These are phyloP conservation scores for Monodelphis domestica DNA, from an alignment of 2,797 vertebrate genomes.

Conservation along the genomic window DNA sequence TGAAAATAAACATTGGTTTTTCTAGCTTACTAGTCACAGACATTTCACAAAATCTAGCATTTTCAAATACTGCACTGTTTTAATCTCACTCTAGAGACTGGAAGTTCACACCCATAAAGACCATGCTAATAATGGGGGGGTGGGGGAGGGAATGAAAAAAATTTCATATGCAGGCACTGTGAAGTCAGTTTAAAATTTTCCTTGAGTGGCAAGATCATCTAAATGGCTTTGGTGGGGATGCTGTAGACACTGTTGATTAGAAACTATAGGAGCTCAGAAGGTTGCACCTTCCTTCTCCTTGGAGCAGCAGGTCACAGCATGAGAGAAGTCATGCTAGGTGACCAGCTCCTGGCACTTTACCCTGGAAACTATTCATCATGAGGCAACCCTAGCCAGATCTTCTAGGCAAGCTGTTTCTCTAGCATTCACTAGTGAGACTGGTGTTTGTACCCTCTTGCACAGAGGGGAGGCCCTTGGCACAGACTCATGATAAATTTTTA, in stretches of 20 bases:
- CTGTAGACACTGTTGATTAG: not conserved
- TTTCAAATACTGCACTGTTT: not conserved
- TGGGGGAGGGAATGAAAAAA: too few species aligned
- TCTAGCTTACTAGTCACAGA: not conserved
- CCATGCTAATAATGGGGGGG: rapidly evolving
- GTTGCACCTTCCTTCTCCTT: not conserved
- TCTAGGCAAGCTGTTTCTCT: not conserved
- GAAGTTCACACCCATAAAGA: not conserved
- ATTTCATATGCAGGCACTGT: not conserved
- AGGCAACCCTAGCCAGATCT: not conserved
- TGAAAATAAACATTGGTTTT: not conserved
- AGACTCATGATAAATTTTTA: not conserved
- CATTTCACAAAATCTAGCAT: not conserved
- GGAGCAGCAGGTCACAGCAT: not conserved
- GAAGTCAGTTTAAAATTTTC: not conserved
- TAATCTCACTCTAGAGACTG: too few species aligned
- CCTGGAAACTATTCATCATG: not conserved
- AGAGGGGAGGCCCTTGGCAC: not conserved
- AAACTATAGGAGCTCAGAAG: rapidly evolving
- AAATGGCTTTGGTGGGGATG: too few species aligned
- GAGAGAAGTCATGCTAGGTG: not conserved
- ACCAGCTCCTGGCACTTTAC: not conserved
- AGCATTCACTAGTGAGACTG: not conserved
- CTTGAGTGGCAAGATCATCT: not conserved
- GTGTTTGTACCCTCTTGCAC: not conserved